A percentile compares a stretch with the other conserved stretches of the same genome.
Conservation (phyloP, 2,888 invertebrate species). For the Meloe dianella region DNA sequence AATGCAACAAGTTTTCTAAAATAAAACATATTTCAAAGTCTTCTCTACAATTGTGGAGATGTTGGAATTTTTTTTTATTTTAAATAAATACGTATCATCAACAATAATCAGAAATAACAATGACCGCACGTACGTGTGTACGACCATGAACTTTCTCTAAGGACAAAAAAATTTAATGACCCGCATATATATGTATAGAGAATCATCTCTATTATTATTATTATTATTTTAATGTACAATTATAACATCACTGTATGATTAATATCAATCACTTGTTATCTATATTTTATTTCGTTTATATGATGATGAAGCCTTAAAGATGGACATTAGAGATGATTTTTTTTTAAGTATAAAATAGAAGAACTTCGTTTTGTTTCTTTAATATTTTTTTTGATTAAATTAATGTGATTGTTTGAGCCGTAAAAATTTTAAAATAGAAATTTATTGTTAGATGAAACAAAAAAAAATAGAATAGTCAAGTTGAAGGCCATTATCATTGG, state of each 20-base stretch:
- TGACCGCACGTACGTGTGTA: conserved; percentile 27
- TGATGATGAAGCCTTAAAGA: background rate
- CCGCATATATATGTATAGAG: conserved; percentile 28
- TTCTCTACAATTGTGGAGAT: background rate
- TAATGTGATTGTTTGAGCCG: background rate
- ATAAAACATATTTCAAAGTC: background rate
- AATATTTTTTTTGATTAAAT: conserved; percentile 4
- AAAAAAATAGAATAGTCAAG: conserved; percentile 18
- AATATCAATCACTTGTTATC: background rate
- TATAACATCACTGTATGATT: background rate
- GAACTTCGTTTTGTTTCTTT: too few relatives aligned
- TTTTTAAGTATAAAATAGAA: too few relatives aligned
- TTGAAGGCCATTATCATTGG: conserved; percentile 10
- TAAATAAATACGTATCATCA: background rate
- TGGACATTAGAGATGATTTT: too few relatives aligned
- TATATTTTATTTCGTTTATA: background rate
- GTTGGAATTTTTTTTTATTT: too few relatives aligned
- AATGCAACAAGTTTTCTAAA: too few relatives aligned
- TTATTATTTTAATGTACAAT: background rate
- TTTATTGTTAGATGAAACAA: background rate
- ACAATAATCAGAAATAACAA: conserved; percentile 22
- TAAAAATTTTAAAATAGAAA: background rate
- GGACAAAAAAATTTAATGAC: conserved; percentile 26
- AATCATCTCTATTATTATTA: conserved; percentile 13
- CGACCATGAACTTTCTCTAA: conserved; percentile 29